These are phyloP conservation scores for Sebastes hubbsi DNA, from an alignment of 2,797 vertebrate species.

Conservation along the genomic window DNA sequence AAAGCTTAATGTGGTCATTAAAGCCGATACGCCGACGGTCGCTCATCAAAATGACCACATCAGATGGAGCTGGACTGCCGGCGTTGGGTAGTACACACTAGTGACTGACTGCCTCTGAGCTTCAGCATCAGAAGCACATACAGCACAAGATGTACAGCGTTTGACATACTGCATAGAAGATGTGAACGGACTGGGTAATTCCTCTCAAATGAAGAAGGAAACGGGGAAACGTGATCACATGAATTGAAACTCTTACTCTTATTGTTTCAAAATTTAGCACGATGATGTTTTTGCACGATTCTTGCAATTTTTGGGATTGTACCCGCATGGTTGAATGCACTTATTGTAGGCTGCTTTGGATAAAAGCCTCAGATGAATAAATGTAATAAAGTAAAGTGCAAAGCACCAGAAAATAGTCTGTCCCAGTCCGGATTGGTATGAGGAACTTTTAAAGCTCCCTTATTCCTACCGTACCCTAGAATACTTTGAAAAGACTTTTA, in stretches of 20 bases:
- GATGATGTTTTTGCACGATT: no score
- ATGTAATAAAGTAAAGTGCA: neutral
- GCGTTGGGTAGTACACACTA: neutral
- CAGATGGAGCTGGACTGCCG: conserved; percentile 5
- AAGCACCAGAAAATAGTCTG: neutral
- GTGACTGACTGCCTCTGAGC: neutral
- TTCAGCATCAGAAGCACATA: neutral
- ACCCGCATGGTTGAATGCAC: neutral
- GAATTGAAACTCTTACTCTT: neutral
- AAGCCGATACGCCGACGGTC: conserved; percentile 23
- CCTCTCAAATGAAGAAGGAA: neutral
- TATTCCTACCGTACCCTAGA: neutral
- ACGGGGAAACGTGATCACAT: neutral
- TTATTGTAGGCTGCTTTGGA: neutral
- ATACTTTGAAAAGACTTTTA: no score
- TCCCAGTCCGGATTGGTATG: neutral
- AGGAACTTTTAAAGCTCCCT: neutral
- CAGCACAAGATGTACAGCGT: neutral
- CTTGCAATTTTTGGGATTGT: neutral
- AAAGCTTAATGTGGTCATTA: conserved; percentile 74
- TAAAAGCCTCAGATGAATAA: neutral
- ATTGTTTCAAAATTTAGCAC: neutral
- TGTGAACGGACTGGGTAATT: neutral
- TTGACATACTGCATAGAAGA: neutral
- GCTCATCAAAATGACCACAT: conserved; percentile 52